Conservation (phyloP, 2,888 invertebrate genomes). For the Polydrusus tereticollis region DNA sequence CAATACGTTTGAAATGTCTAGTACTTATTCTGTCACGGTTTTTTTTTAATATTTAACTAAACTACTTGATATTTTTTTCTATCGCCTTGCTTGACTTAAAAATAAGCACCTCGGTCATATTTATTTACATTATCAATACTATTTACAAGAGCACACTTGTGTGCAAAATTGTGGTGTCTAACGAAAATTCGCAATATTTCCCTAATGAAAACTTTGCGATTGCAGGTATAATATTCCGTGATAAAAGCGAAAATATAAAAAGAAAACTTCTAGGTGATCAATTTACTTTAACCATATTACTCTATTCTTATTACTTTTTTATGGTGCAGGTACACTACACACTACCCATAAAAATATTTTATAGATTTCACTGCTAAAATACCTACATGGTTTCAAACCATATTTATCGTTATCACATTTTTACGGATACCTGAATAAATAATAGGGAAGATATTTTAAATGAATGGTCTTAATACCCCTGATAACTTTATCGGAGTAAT, state of each 20-base stretch:
- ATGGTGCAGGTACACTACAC: too few relatives aligned
- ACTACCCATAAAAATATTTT: too few relatives aligned
- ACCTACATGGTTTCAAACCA: too few relatives aligned
- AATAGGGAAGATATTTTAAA: too few relatives aligned
- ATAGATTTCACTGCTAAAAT: too few relatives aligned
- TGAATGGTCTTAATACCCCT: too few relatives aligned
- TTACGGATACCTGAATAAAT: too few relatives aligned
- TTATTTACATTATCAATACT: slow-evolving; percentile 17
- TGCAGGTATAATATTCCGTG: not conserved
- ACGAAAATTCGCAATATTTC: not conserved
- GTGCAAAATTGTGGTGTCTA: slow-evolving; percentile 5
- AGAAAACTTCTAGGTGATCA: not conserved
- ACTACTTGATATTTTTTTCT: not conserved
- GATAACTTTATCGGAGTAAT: too few relatives aligned
- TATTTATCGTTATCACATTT: too few relatives aligned
- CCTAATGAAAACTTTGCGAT: not conserved
- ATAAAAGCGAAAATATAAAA: not conserved
- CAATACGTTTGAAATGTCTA: too few relatives aligned
- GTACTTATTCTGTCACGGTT: too few relatives aligned
- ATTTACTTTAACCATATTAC: not conserved
- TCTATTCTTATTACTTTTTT: not conserved
- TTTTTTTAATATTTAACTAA: too few relatives aligned
- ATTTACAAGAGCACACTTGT: not conserved
- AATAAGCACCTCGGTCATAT: slow-evolving; percentile 17
- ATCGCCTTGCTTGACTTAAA: slow-evolving; percentile 11